Evolutionary conservation across 2,113 vertebrate species (phyloP).

Genomic region (Lophochroa leadbeateri): DNA sequence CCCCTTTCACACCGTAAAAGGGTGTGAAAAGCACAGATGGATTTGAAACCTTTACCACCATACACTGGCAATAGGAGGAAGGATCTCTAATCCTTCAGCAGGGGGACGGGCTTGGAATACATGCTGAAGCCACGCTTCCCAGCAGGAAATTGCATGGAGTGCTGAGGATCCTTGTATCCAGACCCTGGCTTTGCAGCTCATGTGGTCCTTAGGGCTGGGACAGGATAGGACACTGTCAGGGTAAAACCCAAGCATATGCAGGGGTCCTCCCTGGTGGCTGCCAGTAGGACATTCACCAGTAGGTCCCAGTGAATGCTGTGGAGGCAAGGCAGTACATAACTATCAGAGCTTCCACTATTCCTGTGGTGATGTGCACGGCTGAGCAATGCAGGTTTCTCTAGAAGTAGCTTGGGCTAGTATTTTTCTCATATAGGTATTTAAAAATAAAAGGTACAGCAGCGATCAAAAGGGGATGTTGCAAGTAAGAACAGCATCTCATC

Average conservation of each 20-base stretch:
- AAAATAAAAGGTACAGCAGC: background rate
- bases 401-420: background rate
- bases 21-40: background rate
- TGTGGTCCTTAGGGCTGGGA: rapidly evolving
- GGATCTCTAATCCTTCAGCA: background rate
- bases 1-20: background rate
- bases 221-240: background rate
- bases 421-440: background rate
- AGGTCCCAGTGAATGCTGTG: background rate
- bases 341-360: background rate
- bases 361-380: background rate
- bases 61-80: background rate
- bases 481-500: background rate
- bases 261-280: background rate
- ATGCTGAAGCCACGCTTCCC: background rate
- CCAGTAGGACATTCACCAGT: background rate
- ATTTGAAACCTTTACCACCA: background rate
- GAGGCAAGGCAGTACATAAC: background rate
- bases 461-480: background rate
- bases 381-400: background rate
- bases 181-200: background rate
- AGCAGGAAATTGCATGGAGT: background rate
- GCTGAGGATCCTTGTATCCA: background rate
- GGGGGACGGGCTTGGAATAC: background rate
- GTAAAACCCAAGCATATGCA: background rate